Conservation (phyloP, 1,140 invertebrate genomes). For the Dryas iulia region DNA sequence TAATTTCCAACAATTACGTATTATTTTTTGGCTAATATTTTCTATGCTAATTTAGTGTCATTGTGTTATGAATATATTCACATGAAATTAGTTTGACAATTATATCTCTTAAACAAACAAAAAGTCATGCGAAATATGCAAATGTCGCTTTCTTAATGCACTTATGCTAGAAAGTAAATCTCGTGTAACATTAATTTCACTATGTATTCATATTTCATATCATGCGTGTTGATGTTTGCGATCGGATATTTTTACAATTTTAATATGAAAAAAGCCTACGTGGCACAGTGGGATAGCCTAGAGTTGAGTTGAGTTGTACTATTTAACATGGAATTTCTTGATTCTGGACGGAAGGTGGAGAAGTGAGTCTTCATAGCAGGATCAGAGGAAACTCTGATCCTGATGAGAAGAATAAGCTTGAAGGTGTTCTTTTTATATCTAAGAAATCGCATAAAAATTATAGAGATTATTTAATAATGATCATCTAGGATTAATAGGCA, state of each 20-base stretch:
- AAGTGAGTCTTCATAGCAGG: too few relatives aligned
- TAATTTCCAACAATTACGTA: neutral
- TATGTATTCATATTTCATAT: neutral
- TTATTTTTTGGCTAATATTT: neutral
- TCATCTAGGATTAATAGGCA: too few relatives aligned
- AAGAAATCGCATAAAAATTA: too few relatives aligned
- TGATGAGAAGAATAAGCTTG: too few relatives aligned
- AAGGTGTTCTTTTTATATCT: too few relatives aligned
- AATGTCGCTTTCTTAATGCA: constrained; percentile 45
- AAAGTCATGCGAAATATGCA: constrained; percentile 26
- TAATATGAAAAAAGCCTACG: too few relatives aligned
- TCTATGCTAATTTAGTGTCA: neutral
- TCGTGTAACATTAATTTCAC: constrained; percentile 12
- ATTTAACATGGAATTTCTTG: too few relatives aligned
- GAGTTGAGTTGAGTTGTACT: too few relatives aligned
- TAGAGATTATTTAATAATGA: too few relatives aligned
- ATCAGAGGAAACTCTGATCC: too few relatives aligned
- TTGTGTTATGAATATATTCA: neutral
- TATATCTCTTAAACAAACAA: constrained; percentile 8
- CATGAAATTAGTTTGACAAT: neutral
- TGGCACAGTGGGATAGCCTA: too few relatives aligned
- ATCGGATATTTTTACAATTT: neutral
- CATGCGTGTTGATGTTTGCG: neutral
- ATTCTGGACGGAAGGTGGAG: too few relatives aligned
- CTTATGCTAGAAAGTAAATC: constrained; percentile 45